phyloP scores from a whole-genome alignment of 2,888 invertebrate species.

The Catocala sponsa region DNA sequence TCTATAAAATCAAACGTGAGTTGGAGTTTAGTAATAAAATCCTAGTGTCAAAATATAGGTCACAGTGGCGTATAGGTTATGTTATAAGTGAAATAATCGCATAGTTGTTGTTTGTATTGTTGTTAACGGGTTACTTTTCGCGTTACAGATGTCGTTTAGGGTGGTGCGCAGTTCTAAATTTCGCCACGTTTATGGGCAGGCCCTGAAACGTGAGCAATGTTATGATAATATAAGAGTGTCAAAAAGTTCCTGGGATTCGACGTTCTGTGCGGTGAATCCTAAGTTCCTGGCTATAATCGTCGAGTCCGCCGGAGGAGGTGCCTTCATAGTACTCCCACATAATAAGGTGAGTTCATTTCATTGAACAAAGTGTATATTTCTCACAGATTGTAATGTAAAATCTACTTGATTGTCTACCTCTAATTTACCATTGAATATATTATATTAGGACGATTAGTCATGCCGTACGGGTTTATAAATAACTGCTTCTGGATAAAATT shows the following conservation, averaged over 20 bases:
- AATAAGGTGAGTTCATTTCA: constrained; percentile 91
- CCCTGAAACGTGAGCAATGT: constrained; percentile 97
- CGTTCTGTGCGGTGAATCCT: constrained; percentile 99
- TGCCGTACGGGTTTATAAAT: constrained; percentile 46
- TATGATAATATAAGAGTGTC: constrained; percentile 99
- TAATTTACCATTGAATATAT: constrained; percentile 34
- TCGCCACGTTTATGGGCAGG: constrained; percentile 97
- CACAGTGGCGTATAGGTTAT: constrained; percentile 83
- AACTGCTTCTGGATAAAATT: constrained; percentile 32
- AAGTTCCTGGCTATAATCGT: constrained; percentile 99
- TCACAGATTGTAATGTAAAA: constrained; percentile 34
- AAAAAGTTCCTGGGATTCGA: constrained; percentile 99
- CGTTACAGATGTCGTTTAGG: constrained; percentile 96
- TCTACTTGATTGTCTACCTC: constrained; percentile 20
- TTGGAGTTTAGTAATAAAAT: constrained; percentile 60
- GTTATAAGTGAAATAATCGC: constrained; percentile 77
- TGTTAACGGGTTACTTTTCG: constrained; percentile 73
- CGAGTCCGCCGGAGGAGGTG: constrained; percentile 98
- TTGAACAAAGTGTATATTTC: constrained; percentile 40
- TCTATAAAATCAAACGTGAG: constrained; percentile 80
- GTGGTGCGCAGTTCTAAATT: constrained; percentile 99
- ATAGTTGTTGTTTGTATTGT: constrained; percentile 72
- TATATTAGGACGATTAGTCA: constrained; percentile 50
- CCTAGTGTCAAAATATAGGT: constrained; percentile 86
- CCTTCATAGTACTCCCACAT: constrained; percentile 97